These are phyloP conservation scores for Heliopora coerulea DNA, from an alignment of 92 coral and sea anemone genomes.

Conservation along the genomic window DNA sequence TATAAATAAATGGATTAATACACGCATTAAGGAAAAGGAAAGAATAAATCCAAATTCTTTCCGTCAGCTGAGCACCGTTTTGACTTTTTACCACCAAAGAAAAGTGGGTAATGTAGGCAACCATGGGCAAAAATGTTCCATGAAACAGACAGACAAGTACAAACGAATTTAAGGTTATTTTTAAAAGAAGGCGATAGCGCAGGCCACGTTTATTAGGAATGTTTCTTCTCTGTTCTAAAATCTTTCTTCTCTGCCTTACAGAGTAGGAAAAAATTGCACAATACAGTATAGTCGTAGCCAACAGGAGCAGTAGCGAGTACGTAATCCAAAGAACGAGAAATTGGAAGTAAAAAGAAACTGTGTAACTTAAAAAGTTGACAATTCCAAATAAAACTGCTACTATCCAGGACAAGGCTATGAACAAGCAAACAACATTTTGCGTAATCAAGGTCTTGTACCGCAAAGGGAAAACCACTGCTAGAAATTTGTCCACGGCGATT, in stretches of 20 bases:
- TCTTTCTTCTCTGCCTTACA: not conserved
- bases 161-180: not conserved
- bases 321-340: not conserved
- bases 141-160: not conserved
- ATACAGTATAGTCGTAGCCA: not conserved
- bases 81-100: not conserved
- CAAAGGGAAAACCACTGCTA: not conserved
- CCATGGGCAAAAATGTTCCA: not conserved
- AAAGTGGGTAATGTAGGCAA: not conserved
- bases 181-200: not conserved
- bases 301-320: not conserved
- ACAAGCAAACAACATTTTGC: not conserved
- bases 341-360: not conserved
- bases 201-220: not conserved
- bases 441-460: not conserved
- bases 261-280: not conserved
- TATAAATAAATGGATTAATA: conserved; percentile 21
- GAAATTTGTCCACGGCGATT: not conserved
- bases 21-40: not conserved
- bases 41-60: not conserved
- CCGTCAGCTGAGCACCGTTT: not conserved
- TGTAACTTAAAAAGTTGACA: not conserved
- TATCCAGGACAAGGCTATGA: not conserved
- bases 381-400: not conserved
- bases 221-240: not conserved